Evolutionary conservation across 2,797 vertebrate species (phyloP).

Genomic region (Anguilla marmorata): DNA sequence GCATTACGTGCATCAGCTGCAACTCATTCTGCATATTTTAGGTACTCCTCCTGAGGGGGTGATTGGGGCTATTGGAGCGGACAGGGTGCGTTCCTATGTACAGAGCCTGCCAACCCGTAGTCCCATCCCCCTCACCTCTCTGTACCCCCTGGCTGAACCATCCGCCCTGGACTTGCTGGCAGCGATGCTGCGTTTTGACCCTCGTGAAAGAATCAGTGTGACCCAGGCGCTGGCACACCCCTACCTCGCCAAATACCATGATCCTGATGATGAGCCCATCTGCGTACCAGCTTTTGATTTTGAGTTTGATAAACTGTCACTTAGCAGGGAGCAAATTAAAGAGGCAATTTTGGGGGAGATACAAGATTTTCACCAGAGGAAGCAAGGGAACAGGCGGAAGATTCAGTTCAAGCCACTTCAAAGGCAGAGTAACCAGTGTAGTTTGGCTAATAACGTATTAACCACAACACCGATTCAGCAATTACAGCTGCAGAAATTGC

Average conservation of each 20-base stretch:
- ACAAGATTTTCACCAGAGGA: conserved; percentile 83
- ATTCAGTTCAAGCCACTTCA: conserved; percentile 81
- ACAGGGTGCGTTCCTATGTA: conserved; percentile 85
- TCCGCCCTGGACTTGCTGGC: conserved; percentile 78
- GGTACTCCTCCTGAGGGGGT: conserved; percentile 83
- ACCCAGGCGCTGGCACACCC: conserved; percentile 83
- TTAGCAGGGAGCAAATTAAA: conserved; percentile 85
- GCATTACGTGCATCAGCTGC: conserved; percentile 89
- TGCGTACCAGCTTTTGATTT: conserved; percentile 93
- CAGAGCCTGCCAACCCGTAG: conserved; percentile 80
- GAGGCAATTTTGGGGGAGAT: conserved; percentile 91
- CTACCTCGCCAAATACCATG: conserved; percentile 89
- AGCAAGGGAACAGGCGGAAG: conserved; percentile 76
- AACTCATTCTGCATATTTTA: conserved; percentile 85
- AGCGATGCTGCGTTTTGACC: conserved; percentile 84
- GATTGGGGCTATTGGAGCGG: conserved; percentile 82
- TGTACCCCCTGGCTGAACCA: conserved; percentile 82
- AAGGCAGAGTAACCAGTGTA: conserved; percentile 50
- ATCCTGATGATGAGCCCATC: conserved; percentile 87
- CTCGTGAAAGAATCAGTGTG: conserved; percentile 78
- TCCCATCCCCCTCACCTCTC: conserved; percentile 76
- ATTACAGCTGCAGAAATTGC: conserved; percentile 15
- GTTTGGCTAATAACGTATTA: conserved; percentile 41
- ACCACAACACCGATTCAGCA: conserved; percentile 27
- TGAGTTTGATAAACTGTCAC: conserved; percentile 81